A percentile compares a stretch with the other conserved stretches of the same genome.
These are phyloP conservation scores for Tapirus terrestris DNA, from an alignment of 2,113 vertebrate species.

Conservation along the genomic window DNA sequence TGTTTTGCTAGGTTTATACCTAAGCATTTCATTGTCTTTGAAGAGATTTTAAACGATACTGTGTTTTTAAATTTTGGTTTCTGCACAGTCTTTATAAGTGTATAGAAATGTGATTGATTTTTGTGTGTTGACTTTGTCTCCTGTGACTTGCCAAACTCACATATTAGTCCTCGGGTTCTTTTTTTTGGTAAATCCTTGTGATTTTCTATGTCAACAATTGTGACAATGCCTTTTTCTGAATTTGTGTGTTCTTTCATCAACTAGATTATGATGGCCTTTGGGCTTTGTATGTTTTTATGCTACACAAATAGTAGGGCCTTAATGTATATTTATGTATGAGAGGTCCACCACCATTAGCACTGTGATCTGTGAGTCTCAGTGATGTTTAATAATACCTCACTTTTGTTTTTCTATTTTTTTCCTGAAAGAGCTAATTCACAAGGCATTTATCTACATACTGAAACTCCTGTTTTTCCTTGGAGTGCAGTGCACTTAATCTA, in stretches of 20 bases:
- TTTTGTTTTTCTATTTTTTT: not conserved
- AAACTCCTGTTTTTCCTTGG: not conserved
- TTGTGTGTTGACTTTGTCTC: not conserved
- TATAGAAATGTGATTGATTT: not conserved
- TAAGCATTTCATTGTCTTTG: constrained; percentile 14
- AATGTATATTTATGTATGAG: not conserved
- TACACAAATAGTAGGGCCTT: not conserved
- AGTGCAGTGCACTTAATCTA: constrained; percentile 10
- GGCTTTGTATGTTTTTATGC: not conserved
- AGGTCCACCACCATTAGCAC: not conserved
- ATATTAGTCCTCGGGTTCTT: not conserved
- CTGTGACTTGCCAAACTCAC: not conserved
- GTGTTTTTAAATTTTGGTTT: not conserved
- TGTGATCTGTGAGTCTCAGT: not conserved
- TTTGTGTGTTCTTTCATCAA: not conserved
- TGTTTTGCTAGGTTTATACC: constrained; percentile 15
- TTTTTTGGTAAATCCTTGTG: not conserved
- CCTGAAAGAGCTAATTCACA: constrained; percentile 10
- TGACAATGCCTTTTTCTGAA: not conserved
- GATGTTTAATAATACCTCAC: not conserved
- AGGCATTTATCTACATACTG: not conserved
- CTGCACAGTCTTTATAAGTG: not conserved
- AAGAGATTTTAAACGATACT: not conserved
- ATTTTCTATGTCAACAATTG: not conserved
- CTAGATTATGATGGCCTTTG: not conserved